Base-by-base conservation (phyloP, 1,140 invertebrate species). In the Homarus americanus region DNA sequence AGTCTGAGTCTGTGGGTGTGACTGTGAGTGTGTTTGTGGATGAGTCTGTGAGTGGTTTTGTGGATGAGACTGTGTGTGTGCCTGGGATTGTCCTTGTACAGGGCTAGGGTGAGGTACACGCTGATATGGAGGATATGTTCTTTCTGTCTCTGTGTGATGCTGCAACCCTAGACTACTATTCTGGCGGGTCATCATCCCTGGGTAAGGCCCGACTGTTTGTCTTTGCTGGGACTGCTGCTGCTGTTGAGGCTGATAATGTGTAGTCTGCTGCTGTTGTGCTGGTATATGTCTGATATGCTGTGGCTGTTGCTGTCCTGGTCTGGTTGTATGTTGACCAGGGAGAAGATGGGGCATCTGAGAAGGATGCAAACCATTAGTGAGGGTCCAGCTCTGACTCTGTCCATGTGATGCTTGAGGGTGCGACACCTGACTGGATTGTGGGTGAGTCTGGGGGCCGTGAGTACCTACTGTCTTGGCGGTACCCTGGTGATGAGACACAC, bases 151-250 rank as follows among this genome's bases (percentile, higher is more conserved):
- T 9, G 41, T 24, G 53, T 79, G 78, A 78, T 82, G 82, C 40
- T 90, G 86, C 53, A 85, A 79, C n/a, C 91, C 92, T 32, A 91
- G 78, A 41, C 86, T 91, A 69, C 92, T 92, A 69, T 91, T 90
- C 91, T 92, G 93, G 15, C 92, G 84, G 44, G 82, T 90, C 93
- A 92, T 92, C 82, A 92, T 90, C 34, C 82, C 87, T 15, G 82
- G 93, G 76, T 89, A 91, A 34, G 73, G 88, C 15, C 28, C 63
- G 3, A 49, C 41, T 0, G 69, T 44, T 32, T 82, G 82, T 69
- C 75, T 76, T 41, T 82, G 85, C 17, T 66, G 91, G 10, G 15
- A 24, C 40, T 91, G 89, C 36, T 91, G 80, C 34, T 36, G 32
- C 20, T 34, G 72, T 66, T 36, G 76, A 28, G 34, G 63, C 17